Conservation (phyloP, 2,797 vertebrate genomes). For the Geotrypetes seraphini region DNA sequence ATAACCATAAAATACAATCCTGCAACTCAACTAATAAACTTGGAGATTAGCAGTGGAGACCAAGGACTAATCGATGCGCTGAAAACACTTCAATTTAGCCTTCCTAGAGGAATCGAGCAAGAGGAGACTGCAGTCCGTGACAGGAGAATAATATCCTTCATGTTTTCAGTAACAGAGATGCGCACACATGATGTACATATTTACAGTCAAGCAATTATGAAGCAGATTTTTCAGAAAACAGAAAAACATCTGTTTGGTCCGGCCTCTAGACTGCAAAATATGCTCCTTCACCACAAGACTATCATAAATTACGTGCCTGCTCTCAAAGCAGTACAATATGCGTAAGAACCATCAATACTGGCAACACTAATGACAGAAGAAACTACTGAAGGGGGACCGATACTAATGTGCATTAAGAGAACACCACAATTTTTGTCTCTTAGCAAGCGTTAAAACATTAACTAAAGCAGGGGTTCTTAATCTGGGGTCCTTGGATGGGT, state of each 20-base stretch:
- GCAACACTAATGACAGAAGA: too few relatives aligned
- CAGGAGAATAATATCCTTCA: not conserved
- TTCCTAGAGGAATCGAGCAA: not conserved
- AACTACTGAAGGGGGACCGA: too few relatives aligned
- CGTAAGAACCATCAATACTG: not conserved
- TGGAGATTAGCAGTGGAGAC: not conserved
- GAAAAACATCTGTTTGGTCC: not conserved
- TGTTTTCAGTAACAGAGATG: not conserved
- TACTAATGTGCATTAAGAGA: too few relatives aligned
- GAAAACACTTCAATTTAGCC: not conserved
- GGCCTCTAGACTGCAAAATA: too few relatives aligned
- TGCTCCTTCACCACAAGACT: too few relatives aligned
- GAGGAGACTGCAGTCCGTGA: not conserved
- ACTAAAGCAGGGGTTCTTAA: too few relatives aligned
- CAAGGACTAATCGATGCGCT: not conserved
- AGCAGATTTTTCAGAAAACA: not conserved
- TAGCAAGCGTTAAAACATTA: too few relatives aligned
- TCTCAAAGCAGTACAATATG: not conserved
- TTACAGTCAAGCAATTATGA: not conserved
- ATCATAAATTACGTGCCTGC: not conserved
- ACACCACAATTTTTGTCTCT: too few relatives aligned
- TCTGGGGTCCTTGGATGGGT: too few relatives aligned
- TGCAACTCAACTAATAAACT: not conserved
- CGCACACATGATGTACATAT: not conserved
- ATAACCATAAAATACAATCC: not conserved